phyloP scores from a whole-genome alignment of 1,140 invertebrate species.

The Aplysia californica region DNA sequence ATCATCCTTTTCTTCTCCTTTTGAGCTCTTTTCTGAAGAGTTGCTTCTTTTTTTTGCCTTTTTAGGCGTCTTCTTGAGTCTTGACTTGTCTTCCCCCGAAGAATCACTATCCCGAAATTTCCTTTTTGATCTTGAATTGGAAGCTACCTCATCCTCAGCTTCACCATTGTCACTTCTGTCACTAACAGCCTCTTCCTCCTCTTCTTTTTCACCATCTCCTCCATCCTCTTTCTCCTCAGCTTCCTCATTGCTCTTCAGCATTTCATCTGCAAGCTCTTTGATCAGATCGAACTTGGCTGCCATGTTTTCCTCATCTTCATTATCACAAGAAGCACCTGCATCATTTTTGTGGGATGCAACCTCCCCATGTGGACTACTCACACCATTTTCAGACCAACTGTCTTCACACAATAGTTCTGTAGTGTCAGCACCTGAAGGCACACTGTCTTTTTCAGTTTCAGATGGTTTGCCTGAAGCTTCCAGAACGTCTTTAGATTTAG shows the following conservation, averaged over 20 bases:
- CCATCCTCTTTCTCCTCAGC: constrained; percentile 15
- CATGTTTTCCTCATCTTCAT: constrained; percentile 39
- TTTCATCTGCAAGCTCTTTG: constrained; percentile 63
- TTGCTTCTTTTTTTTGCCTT: neutral
- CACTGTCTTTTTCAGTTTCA: too few species aligned
- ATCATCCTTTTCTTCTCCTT: neutral
- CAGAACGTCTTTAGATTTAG: too few species aligned
- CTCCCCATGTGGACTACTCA: too few species aligned
- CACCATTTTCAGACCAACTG: too few species aligned
- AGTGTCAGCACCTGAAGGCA: too few species aligned
- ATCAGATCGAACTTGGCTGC: constrained; percentile 50
- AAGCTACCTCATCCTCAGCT: too few species aligned
- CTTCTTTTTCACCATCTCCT: constrained; percentile 22
- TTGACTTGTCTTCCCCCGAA: neutral
- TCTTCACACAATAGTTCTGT: too few species aligned
- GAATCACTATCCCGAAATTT: neutral
- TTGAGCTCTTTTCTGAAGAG: too few species aligned
- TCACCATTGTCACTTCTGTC: neutral
- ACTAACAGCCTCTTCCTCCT: constrained; percentile 6
- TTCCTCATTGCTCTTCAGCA: constrained; percentile 44
- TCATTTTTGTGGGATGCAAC: neutral
- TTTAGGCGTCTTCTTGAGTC: neutral
- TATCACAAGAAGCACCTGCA: neutral
- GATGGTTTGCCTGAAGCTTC: too few species aligned
- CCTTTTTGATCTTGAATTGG: too few species aligned